Evolutionary conservation across 2,113 vertebrate genomes (phyloP).

Genomic region (Lanius ludovicianus): DNA sequence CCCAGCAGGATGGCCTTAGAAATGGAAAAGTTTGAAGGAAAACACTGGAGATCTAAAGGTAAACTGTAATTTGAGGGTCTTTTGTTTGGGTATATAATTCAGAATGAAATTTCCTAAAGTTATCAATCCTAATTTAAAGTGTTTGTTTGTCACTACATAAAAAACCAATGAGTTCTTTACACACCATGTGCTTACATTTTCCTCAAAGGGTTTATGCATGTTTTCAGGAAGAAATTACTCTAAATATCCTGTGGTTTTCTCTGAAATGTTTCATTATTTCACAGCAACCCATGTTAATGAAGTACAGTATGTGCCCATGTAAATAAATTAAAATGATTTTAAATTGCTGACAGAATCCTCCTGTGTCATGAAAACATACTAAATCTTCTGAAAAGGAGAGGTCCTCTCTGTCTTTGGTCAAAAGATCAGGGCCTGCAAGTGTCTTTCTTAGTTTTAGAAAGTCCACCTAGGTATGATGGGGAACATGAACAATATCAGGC

Average conservation of each 20-base stretch:
- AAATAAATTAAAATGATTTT: conserved; percentile 43
- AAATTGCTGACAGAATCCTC: conserved; percentile 20
- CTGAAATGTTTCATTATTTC: conserved; percentile 65
- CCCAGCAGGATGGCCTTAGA: not conserved
- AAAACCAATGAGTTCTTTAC: conserved; percentile 43
- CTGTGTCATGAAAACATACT: conserved; percentile 23
- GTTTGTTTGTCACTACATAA: conserved; percentile 54
- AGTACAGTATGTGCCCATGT: conserved; percentile 30
- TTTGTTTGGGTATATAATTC: not conserved
- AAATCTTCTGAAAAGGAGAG: not conserved
- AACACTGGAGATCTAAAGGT: not conserved
- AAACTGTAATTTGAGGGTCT: not conserved
- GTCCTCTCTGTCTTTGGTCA: not conserved
- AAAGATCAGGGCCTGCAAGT: not conserved
- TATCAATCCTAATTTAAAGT: conserved; percentile 48
- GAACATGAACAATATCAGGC: not conserved
- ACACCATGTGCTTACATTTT: conserved; percentile 60
- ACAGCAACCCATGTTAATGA: conserved; percentile 50
- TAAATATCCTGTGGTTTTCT: conserved; percentile 63
- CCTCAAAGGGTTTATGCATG: conserved; percentile 37
- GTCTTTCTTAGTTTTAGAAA: conserved; percentile 42
- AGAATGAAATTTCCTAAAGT: conserved; percentile 30
- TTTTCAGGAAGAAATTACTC: conserved; percentile 53
- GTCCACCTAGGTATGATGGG: no score
- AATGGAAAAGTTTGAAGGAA: not conserved